Evolutionary conservation across 2,113 vertebrate genomes (phyloP).

Genomic region (Actenoides lindsayi): DNA sequence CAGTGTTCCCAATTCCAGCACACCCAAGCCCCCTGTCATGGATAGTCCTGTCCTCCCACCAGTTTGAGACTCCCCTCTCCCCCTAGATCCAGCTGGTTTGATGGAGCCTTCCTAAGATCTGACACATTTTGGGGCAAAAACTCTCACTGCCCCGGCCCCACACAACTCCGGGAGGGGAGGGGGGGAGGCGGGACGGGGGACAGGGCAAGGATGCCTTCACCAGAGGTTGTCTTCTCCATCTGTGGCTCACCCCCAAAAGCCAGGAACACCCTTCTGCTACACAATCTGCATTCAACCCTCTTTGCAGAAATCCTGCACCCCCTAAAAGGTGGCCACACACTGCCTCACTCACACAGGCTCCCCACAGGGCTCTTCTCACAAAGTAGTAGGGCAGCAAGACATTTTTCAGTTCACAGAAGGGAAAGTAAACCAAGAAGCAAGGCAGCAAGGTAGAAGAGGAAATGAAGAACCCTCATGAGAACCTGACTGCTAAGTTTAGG

Average conservation of each 20-base stretch:
- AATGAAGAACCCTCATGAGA: background rate
- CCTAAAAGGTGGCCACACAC: accelerated
- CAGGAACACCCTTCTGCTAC: no score
- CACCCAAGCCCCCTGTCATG: accelerated
- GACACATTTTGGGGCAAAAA: no score
- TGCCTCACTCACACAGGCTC: accelerated
- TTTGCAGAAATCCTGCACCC: background rate
- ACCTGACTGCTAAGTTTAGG: accelerated
- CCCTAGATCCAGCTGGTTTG: accelerated
- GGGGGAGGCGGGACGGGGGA: no score
- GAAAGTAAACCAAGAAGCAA: background rate
- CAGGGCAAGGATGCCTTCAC: no score
- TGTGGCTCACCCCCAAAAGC: background rate
- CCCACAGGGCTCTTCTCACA: background rate
- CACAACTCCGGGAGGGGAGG: accelerated
- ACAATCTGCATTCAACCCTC: background rate
- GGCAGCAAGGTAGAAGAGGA: accelerated
- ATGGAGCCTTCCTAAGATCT: background rate
- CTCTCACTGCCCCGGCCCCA: accelerated
- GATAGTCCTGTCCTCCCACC: background rate
- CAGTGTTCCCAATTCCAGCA: accelerated
- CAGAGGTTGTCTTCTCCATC: no score
- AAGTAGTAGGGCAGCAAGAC: background rate
- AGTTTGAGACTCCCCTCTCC: background rate
- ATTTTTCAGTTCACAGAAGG: background rate